Evolutionary conservation across 2,797 vertebrate species (phyloP), one percentile per base, ranked within the genome.

Genomic region (Diglossa cyanea): DNA sequence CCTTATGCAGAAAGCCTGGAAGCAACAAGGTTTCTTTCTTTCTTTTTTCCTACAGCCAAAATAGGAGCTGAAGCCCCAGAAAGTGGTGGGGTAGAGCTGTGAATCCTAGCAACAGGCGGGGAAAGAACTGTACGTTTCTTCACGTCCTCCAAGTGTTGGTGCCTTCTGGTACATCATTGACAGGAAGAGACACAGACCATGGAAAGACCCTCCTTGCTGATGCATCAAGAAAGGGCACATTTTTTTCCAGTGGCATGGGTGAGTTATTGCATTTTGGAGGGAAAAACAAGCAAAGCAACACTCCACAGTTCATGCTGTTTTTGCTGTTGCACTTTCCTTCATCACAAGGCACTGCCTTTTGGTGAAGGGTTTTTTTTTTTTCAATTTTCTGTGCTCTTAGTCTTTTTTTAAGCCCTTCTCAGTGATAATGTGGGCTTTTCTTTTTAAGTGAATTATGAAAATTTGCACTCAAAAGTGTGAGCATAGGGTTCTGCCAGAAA

Each of bases 31-130:
- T 90, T 94, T 60, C 76, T 68, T 88, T 55, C 76, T 68, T 88
- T 77, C 86, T 85, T 73, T 86, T 75, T 70, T 66, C 65, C 67
- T 91, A 65, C 86, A 94, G 85, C 81, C 92, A 90, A 88, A 93
- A 92, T 63, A 95, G 74, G 85, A 91, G 57, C 75, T 2, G 26
- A 83, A 90, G 83, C 57, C 90, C 95, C 2, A 2, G 94, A 40
- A 95, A 90, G 86, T 5, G 8, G 72, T 94, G 90, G 91, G 86
- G 75, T 94, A 82, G 40, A 77, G 91, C 91, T 94, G 89, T 57
- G 94, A 90, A 94, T 95, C 94, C 93, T 91, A 94, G 94, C 94
- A 95, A 96, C 94, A 75, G 87, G 89, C 77, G 0, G 80, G 74
- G 86, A 94, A 68, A 75, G 95, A 96, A 93, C 89, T 66, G 85